Base-by-base conservation (phyloP, 2,113 vertebrate genomes). In the Brachypteracias leptosomus region DNA sequence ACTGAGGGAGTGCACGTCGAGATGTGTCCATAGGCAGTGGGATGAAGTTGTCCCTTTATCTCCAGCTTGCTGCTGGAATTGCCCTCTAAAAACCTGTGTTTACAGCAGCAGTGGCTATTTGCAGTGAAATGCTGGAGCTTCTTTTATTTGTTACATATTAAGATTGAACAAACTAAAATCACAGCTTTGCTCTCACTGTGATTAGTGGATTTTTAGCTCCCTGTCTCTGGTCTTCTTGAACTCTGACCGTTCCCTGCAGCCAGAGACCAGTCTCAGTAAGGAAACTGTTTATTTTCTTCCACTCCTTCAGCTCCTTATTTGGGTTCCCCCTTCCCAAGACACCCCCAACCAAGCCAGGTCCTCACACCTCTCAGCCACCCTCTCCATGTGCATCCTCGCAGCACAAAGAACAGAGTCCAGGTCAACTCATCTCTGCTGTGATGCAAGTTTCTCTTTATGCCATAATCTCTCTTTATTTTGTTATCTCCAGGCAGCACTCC, bases 1-100 rank as follows among this genome's bases (percentile, higher is more conserved):
- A 95, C 95, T 35, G 80, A 70, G 57, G 3, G 36, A 1, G 42
- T 7, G 46, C 2, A 0, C 35, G 54, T 40, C 35, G 89, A 92
- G 84, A 38, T 65, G 17, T 11, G 36, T 84, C 87, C 81, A 71
- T 2, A 35, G 58, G 62, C 84, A 85, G 22, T 2, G 16, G 84
- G 52, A 77, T 55, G 75, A 85, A 85, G 61, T 25, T 6, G 1
- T 47, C 66, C 71, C 57, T 88, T 94, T 93, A 65, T 84, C 78
- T 96, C 82, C 66, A 40, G 15, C 36, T 28, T 88, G 75, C 93
- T 95, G 87, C 66, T 85, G 68, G 54, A 84, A 85, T 95, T 89
- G 66, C 74, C 61, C 76, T 61, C 63, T 88, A 67, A 79, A 95
- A 86, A 28, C 4, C 26, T 1, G 8, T 4, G 61, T 58, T 80